Conservation (phyloP, 1,140 invertebrate genomes). For the Reticulitermes speratus region DNA sequence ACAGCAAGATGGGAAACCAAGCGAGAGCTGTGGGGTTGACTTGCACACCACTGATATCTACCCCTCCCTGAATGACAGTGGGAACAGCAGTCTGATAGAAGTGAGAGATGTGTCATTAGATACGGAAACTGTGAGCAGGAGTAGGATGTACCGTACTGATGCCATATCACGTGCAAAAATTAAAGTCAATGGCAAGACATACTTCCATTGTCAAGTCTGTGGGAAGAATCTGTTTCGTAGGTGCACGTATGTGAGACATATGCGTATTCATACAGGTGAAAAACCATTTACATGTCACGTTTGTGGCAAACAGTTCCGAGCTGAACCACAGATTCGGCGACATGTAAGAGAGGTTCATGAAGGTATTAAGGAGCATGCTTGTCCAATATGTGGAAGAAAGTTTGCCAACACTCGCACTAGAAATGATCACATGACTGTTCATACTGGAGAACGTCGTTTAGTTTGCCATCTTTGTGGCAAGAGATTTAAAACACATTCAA, state of each 20-base stretch:
- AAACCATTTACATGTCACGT: slow-evolving; percentile 59
- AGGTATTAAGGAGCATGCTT: slow-evolving; percentile 23
- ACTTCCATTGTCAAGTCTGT: slow-evolving; percentile 19
- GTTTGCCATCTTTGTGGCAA: slow-evolving; percentile 51
- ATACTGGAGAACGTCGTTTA: slow-evolving; percentile 51
- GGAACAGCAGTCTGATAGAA: neutral
- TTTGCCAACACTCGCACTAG: slow-evolving; percentile 41
- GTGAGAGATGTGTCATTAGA: neutral
- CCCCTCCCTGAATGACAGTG: neutral
- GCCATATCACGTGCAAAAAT: neutral
- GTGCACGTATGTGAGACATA: slow-evolving; percentile 44
- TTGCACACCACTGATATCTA: neutral
- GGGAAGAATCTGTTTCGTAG: neutral
- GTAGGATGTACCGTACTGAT: neutral
- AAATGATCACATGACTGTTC: slow-evolving; percentile 50
- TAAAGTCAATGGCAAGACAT: slow-evolving; percentile 3
- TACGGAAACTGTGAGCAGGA: neutral
- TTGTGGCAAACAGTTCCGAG: slow-evolving; percentile 56
- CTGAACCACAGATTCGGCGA: slow-evolving; percentile 18
- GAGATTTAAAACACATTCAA: slow-evolving; percentile 44
- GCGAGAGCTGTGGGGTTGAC: neutral
- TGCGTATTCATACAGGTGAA: slow-evolving; percentile 66
- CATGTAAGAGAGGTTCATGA: slow-evolving; percentile 39
- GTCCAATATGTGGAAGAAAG: slow-evolving; percentile 38
- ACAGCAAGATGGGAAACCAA: neutral